Evolutionary conservation across 2,113 vertebrate species (phyloP).

Genomic region (Passer domesticus): DNA sequence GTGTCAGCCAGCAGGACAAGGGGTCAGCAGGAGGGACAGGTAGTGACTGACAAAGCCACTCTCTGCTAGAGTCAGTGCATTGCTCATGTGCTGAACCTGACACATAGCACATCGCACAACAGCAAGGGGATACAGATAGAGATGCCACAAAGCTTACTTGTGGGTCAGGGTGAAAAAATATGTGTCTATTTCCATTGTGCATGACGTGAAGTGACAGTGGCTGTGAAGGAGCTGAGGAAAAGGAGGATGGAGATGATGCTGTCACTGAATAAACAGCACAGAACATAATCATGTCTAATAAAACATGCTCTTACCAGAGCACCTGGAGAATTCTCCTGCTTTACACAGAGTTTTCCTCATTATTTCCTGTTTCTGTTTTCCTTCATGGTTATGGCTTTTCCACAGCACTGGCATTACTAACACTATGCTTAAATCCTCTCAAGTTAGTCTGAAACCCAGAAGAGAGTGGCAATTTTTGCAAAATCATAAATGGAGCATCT

Average conservation of each 20-base stretch:
- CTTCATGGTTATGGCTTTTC: slow-evolving; percentile 6
- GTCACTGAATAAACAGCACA: slow-evolving; percentile 24
- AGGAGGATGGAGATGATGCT: background rate
- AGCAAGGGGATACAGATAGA: background rate
- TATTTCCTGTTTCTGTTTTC: slow-evolving; percentile 19
- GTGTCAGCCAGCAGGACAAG: background rate
- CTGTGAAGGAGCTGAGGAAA: background rate
- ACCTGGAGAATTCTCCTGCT: slow-evolving; percentile 20
- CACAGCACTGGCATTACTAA: background rate
- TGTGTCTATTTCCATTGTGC: background rate
- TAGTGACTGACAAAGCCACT: background rate
- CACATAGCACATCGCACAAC: accelerated
- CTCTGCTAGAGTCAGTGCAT: background rate
- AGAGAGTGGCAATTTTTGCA: slow-evolving; percentile 11
- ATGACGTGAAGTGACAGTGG: background rate
- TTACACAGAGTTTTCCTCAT: slow-evolving; percentile 13
- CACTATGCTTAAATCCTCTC: background rate
- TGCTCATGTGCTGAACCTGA: background rate
- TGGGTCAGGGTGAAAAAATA: background rate
- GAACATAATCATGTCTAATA: slow-evolving; percentile 27
- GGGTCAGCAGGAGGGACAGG: background rate
- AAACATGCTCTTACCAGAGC: slow-evolving; percentile 7
- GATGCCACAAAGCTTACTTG: background rate
- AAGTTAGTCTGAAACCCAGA: background rate
- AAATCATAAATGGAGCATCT: background rate